phyloP scores from a whole-genome alignment of 2,888 invertebrate species.

The Agrotis puta region DNA sequence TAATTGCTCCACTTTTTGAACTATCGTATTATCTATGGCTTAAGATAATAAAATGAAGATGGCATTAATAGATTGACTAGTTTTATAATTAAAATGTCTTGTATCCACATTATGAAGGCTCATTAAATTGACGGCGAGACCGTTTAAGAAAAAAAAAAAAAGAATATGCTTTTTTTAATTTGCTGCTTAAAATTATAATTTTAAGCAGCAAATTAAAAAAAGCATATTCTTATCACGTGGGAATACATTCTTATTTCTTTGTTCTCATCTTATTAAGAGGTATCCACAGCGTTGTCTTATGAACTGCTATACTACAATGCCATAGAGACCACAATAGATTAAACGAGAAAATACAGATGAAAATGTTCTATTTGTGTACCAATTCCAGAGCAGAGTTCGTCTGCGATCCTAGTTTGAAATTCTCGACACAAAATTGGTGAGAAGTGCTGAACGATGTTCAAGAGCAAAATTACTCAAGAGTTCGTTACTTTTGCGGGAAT shows the following conservation, averaged over 20 bases:
- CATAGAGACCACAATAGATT: constrained; percentile 22
- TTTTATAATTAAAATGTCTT: constrained; percentile 14
- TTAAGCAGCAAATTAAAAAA: background rate
- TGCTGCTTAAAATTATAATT: background rate
- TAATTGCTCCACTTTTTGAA: constrained; percentile 1
- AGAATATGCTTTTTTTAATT: background rate
- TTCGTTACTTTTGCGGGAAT: constrained; percentile 14
- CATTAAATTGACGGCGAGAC: background rate
- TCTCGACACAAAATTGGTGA: constrained; percentile 22
- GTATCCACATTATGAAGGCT: background rate
- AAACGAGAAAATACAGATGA: constrained; percentile 33
- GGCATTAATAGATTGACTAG: constrained; percentile 1
- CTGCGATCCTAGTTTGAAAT: constrained; percentile 22
- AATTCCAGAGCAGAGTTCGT: constrained; percentile 26
- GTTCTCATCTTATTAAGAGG: constrained; percentile 9
- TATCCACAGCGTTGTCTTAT: background rate
- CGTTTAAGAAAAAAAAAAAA: background rate
- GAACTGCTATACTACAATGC: background rate
- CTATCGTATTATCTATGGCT: background rate
- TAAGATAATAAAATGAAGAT: background rate
- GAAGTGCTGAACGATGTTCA: constrained; percentile 22
- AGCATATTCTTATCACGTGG: background rate
- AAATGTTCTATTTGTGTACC: constrained; percentile 22
- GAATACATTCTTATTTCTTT: constrained; percentile 1
- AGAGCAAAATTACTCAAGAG: constrained; percentile 29